Evolutionary conservation across 2,888 invertebrate genomes (phyloP), one percentile per base, ranked within the genome.

Genomic region (Linnaemya tessellans): DNA sequence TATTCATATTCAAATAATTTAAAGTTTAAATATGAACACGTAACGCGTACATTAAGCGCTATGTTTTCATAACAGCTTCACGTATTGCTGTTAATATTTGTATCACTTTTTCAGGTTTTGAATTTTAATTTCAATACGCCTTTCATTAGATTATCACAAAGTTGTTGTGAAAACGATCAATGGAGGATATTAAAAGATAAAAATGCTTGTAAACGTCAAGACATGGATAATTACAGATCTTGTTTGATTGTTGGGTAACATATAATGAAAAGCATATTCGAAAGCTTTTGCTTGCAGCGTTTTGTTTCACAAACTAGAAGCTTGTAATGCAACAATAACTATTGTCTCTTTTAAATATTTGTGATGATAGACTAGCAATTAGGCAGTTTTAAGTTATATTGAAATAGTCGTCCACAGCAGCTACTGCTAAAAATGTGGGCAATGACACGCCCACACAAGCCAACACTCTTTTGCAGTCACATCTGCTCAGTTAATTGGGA

Each of bases 1-100:
- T 70, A 79, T 79, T 79, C 79, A 79, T 70, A 70, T 60, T 67
- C 58, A 67, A 41, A 41, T 73, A 49, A 65, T 65, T 65, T 71
- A 13, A 38, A 65, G 46, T 22, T 49, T 15, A 60, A 62, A 80
- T 56, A 30, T 35, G 7, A n/a, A 35, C 70, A 54, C 15, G 51
- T 15, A 41, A 58, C 15, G 13, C 43, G 49, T 11, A 74, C 56
- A 68, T 46, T 43, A 22, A 30, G 8, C 58, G n/a, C n/a, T n/a
- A 20, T 30, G 30, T 30, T 54, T 71, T 41, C 43, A 25, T 20
- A 20, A 9, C 13, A 49, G 1, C 20, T 2, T 20, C 56, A 38
- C 43, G 20, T 51, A 38, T 56, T 46, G 30, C 46, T 43, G 25
- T 20, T 3, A 38, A 60, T 51, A 25, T 22, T 3, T 41, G 13